Conservation (phyloP, 2,113 vertebrate genomes). For the Centropus unirufus region DNA sequence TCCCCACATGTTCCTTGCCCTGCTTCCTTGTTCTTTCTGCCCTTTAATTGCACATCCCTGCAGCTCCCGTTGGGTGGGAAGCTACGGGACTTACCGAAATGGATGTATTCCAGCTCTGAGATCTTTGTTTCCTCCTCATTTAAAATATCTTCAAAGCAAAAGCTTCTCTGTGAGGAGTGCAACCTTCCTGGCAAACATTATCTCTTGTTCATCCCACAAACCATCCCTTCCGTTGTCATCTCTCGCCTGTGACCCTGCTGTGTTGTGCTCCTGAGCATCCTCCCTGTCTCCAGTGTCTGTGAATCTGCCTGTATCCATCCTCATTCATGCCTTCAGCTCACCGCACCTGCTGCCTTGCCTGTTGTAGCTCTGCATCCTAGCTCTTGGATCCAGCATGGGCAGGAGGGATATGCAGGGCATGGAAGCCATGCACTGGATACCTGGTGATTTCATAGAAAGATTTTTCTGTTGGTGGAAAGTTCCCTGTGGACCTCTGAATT, state of each 20-base stretch:
- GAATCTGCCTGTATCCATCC: background rate
- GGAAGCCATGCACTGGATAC: fast-evolving
- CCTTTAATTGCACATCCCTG: background rate
- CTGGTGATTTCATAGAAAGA: background rate
- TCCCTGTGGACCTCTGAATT: background rate
- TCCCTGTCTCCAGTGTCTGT: background rate
- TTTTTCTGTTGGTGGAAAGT: background rate
- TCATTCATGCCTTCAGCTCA: background rate
- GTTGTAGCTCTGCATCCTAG: background rate
- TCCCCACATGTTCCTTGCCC: background rate
- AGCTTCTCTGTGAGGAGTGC: background rate
- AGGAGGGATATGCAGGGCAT: fast-evolving
- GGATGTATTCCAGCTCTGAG: background rate
- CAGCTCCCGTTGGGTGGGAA: background rate
- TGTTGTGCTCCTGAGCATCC: background rate
- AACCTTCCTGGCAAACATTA: background rate
- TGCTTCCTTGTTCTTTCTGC: background rate
- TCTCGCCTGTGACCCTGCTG: background rate
- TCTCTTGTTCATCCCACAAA: background rate
- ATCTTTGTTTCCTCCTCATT: background rate
- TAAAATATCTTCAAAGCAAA: background rate
- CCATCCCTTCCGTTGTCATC: background rate
- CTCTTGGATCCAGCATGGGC: background rate
- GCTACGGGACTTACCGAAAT: background rate
- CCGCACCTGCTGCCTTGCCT: background rate